These are phyloP conservation scores for Cladopsammia gracilis DNA, from an alignment of 64 coral and sea anemone genomes.

Conservation along the genomic window DNA sequence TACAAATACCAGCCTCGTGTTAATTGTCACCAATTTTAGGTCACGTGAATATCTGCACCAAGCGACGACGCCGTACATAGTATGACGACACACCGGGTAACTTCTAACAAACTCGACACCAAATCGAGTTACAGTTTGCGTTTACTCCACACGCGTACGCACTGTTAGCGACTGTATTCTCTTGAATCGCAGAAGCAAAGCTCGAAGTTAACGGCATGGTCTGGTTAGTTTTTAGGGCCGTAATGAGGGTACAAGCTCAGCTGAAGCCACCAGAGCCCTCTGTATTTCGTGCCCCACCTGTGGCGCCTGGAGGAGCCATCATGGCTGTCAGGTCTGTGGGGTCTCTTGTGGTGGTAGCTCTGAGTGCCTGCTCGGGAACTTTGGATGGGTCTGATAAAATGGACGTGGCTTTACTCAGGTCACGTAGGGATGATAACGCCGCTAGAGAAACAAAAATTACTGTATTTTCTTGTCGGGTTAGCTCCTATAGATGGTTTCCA, in stretches of 20 bases:
- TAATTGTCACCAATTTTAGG: neutral
- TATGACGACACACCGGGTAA: too few relatives aligned
- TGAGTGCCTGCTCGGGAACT: constrained; percentile 78
- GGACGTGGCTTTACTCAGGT: constrained; percentile 91
- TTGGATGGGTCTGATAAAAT: constrained; percentile 93
- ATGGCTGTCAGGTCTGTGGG: constrained; percentile 47
- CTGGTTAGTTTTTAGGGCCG: too few relatives aligned
- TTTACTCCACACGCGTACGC: neutral
- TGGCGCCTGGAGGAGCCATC: constrained; percentile 26
- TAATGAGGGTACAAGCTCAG: neutral
- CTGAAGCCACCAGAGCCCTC: constrained; percentile 22
- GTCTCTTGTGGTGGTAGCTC: constrained; percentile 46
- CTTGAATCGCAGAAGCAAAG: neutral
- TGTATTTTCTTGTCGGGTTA: too few relatives aligned
- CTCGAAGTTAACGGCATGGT: neutral
- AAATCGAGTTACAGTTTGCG: neutral
- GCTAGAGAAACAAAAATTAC: constrained; percentile 34
- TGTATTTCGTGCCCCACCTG: neutral
- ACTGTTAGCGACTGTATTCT: neutral
- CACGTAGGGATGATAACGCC: constrained; percentile 89
- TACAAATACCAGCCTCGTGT: neutral
- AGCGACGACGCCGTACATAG: too few relatives aligned
- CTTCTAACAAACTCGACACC: neutral
- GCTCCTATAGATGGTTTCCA: too few relatives aligned
- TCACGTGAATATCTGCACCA: neutral